Evolutionary conservation across 2,888 invertebrate genomes (phyloP).

Genomic region (Cephus nigrinus): DNA sequence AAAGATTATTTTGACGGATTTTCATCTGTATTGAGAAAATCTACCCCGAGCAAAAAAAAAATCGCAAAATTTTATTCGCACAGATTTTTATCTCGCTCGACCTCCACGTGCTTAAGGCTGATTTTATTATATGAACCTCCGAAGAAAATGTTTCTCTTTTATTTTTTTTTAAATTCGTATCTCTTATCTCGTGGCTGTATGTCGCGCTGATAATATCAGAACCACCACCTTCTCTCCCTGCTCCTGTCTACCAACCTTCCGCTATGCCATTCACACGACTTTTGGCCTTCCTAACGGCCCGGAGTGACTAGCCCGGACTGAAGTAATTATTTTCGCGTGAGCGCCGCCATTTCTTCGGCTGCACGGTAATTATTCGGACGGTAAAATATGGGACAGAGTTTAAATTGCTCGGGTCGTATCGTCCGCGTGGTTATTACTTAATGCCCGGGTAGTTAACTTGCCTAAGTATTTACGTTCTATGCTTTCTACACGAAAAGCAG

Average conservation of each 20-base stretch:
- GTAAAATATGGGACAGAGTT: background rate
- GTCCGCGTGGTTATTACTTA: background rate
- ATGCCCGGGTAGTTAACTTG: background rate
- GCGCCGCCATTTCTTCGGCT: conserved; percentile 2
- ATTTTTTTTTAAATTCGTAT: background rate
- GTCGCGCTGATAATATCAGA: background rate
- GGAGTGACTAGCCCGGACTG: background rate
- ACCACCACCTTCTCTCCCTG: too few relatives aligned
- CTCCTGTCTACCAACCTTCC: too few relatives aligned
- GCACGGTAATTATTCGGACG: conserved; percentile 1
- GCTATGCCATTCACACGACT: background rate
- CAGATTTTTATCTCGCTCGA: too few relatives aligned
- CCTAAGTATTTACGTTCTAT: background rate
- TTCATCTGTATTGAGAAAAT: too few relatives aligned
- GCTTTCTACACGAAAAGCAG: background rate
- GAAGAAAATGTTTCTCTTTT: too few relatives aligned
- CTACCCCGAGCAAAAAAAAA: too few relatives aligned
- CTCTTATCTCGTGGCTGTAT: background rate
- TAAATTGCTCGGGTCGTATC: conserved; percentile 4
- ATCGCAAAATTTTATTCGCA: too few relatives aligned
- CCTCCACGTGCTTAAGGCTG: too few relatives aligned
- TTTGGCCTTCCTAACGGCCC: background rate
- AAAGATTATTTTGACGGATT: too few relatives aligned
- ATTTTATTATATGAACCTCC: too few relatives aligned
- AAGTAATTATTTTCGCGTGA: conserved; percentile 4